Evolutionary conservation across 2,113 vertebrate genomes (phyloP), one percentile per base, ranked within the genome.

Genomic region (Otis tarda): DNA sequence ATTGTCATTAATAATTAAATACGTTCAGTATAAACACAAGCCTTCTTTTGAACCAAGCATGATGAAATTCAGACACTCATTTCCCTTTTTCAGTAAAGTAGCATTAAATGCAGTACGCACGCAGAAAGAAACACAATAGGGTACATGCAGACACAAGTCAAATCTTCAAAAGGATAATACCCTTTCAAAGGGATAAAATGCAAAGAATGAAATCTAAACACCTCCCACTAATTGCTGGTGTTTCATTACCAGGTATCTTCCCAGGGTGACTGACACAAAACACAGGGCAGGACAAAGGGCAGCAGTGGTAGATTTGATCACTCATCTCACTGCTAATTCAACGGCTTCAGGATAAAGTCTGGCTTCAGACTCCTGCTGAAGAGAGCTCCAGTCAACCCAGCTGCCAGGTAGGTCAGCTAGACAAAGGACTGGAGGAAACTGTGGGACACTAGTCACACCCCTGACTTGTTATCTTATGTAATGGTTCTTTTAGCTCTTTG

Each of bases 311-410:
- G 77, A 68, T 33, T 35, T 33, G 77, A 94, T 95, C 89, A 71
- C 89, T 95, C 96, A 93, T 89, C 89, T 82, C 81, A 5, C 56
- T 17, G 43, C 61, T 87, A 39, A 94, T 82, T 92, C 73, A 78
- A 67, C 22, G 52, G 50, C 73, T 78, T 21, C 18, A 87, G 43
- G 6, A 87, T 13, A 83, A 97, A 94, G 52, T 60, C 60, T 74
- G 19, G 4, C 71, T 77, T 81, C 91, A 94, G 31, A 10, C 86
- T 67, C 2, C 0, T 31, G 80, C 77, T 76, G 83, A 75, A 61
- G 83, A 84, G 69, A 89, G 83, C 45, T 87, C 60, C 89, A 93
- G 33, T 91, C 91, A 95, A 70, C 60, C 49, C 89, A 75, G 83
- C 45, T 79, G 65, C 56, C 64, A 15, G 1, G 5, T 0, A 33